Conservation (phyloP, 1,140 invertebrate genomes). For the Augochlora pura region DNA sequence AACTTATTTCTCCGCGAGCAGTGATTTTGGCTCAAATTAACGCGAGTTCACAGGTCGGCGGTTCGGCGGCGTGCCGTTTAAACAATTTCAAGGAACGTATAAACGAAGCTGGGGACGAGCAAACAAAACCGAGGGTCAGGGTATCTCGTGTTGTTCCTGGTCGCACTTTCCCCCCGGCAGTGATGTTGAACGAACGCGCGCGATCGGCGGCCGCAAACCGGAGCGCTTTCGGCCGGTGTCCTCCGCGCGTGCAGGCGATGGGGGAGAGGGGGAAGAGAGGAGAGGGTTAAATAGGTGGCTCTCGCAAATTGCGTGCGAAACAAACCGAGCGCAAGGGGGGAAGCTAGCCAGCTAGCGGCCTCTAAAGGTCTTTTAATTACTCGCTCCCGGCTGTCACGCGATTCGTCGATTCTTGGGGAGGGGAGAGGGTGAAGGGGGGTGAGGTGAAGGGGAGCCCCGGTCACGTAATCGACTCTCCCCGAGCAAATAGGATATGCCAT, state of each 20-base stretch:
- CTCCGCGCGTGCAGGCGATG: too few relatives aligned
- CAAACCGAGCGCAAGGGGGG: background rate
- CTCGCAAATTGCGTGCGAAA: constrained; percentile 26
- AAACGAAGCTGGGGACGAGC: background rate
- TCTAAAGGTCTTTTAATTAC: constrained; percentile 53
- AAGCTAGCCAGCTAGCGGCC: background rate
- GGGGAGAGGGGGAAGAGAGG: too few relatives aligned
- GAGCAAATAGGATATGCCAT: constrained; percentile 8
- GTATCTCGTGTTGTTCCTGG: background rate
- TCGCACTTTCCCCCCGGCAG: background rate
- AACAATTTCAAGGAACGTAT: background rate
- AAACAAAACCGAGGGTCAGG: constrained; percentile 4
- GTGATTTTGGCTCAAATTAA: too few relatives aligned
- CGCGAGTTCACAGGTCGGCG: too few relatives aligned
- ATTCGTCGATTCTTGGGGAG: constrained; percentile 31
- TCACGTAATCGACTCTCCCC: constrained; percentile 38
- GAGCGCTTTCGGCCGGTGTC: background rate
- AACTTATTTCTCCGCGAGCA: too few relatives aligned
- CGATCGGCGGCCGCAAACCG: background rate
- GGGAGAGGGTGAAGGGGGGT: too few relatives aligned
- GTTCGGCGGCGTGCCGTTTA: background rate
- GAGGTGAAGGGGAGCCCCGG: too few relatives aligned
- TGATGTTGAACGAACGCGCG: constrained; percentile 8
- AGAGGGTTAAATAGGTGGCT: background rate
- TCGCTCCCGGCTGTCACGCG: constrained; percentile 41